Conservation (phyloP, 2,888 invertebrate species). For the Apotomis betuletana region DNA sequence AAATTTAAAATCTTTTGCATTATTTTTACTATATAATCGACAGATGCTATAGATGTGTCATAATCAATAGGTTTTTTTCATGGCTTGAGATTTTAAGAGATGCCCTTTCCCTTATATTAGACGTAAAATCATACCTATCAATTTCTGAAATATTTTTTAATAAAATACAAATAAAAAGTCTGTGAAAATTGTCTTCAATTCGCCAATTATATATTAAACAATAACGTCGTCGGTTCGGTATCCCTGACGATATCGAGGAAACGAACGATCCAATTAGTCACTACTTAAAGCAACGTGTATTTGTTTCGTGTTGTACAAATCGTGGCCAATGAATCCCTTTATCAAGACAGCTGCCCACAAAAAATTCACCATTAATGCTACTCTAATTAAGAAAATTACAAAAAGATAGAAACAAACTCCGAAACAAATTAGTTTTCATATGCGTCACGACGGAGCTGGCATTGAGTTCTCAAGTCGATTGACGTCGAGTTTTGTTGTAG, state of each 20-base stretch:
- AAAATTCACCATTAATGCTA: not conserved
- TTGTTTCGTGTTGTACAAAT: not conserved
- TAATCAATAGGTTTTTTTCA: too few relatives aligned
- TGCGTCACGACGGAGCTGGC: conserved; percentile 38
- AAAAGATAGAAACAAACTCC: conserved; percentile 9
- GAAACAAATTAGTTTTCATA: conserved; percentile 31
- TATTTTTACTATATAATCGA: not conserved
- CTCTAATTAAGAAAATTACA: conserved; percentile 15
- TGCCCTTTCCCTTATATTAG: too few relatives aligned
- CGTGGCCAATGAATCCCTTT: not conserved
- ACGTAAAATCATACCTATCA: too few relatives aligned
- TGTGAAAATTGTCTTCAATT: too few relatives aligned
- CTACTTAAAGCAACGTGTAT: not conserved
- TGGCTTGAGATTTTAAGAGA: too few relatives aligned
- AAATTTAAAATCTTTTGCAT: not conserved
- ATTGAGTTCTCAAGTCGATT: conserved; percentile 41
- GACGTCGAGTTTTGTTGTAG: conserved; percentile 41
- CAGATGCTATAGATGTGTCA: too few relatives aligned
- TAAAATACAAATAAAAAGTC: too few relatives aligned
- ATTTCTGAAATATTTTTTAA: too few relatives aligned
- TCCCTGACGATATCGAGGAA: not conserved
- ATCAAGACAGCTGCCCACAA: conserved; percentile 10
- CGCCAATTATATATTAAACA: too few relatives aligned
- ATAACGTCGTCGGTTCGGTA: too few relatives aligned
- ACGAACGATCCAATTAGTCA: not conserved